Conservation (phyloP, 2,113 vertebrate genomes). For the Mirounga angustirostris region DNA sequence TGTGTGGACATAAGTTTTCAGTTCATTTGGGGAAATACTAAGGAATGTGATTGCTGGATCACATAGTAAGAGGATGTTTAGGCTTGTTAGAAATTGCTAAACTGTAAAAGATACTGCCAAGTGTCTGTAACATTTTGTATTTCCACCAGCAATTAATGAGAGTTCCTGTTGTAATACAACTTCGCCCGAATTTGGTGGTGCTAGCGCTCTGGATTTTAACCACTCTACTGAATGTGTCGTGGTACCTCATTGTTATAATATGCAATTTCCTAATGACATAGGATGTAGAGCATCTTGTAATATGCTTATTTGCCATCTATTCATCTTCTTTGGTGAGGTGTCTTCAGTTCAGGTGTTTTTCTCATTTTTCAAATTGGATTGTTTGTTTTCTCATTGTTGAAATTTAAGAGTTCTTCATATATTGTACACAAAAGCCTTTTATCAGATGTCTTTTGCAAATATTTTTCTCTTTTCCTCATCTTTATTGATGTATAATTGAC, state of each 20-base stretch:
- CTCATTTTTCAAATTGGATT: not conserved
- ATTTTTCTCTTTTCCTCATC: not conserved
- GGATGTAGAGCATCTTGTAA: not conserved
- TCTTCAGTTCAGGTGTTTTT: not conserved
- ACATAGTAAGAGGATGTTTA: not conserved
- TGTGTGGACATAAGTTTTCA: not conserved
- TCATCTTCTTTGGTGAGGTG: not conserved
- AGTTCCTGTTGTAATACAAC: accelerated
- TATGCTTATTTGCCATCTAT: not conserved
- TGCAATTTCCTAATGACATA: not conserved
- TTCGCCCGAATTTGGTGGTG: not conserved
- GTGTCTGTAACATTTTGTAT: not conserved
- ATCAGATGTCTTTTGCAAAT: not conserved
- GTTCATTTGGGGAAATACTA: not conserved
- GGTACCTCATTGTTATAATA: not conserved
- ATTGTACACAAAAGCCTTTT: not conserved
- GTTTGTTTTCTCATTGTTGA: not conserved
- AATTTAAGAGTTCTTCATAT: not conserved
- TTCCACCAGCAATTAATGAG: not conserved
- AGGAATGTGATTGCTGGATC: not conserved
- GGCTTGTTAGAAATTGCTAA: not conserved
- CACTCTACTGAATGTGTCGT: not conserved
- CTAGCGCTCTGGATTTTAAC: not conserved
- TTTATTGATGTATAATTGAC: not conserved
- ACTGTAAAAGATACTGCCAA: not conserved